These are phyloP conservation scores for Pogoniulus pusillus DNA, from an alignment of 2,797 vertebrate species.

Conservation along the genomic window DNA sequence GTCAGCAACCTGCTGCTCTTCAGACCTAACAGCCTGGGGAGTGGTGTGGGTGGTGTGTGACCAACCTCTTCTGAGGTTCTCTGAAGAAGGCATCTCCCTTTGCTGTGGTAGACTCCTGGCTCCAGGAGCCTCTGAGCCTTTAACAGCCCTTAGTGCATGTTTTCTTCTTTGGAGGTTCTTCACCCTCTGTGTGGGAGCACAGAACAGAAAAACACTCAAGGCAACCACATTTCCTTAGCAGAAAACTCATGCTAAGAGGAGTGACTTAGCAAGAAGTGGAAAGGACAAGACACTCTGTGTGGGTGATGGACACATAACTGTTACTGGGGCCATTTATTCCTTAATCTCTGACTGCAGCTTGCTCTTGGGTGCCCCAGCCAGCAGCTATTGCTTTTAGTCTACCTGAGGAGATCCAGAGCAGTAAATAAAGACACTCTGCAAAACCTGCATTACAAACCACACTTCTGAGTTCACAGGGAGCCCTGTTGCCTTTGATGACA, in stretches of 20 bases:
- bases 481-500: neutral
- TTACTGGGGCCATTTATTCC: rapidly evolving
- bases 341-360: neutral
- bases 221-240: neutral
- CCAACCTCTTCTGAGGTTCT: rapidly evolving
- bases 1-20: neutral
- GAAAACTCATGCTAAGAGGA: neutral
- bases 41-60: rapidly evolving
- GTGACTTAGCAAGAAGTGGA: neutral
- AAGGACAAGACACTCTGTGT: rapidly evolving
- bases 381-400: neutral
- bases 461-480: neutral
- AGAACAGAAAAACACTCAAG: neutral
- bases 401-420: neutral
- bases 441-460: neutral
- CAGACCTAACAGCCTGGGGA: rapidly evolving
- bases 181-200: neutral
- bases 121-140: neutral
- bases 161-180: neutral
- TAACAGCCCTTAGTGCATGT: rapidly evolving
- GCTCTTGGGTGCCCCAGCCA: rapidly evolving
- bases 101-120: neutral
- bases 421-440: rapidly evolving
- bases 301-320: too few relatives aligned
- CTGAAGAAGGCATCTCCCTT: neutral